Evolutionary conservation across 2,797 vertebrate species (phyloP).

Genomic region (Novumbra hubbsi): DNA sequence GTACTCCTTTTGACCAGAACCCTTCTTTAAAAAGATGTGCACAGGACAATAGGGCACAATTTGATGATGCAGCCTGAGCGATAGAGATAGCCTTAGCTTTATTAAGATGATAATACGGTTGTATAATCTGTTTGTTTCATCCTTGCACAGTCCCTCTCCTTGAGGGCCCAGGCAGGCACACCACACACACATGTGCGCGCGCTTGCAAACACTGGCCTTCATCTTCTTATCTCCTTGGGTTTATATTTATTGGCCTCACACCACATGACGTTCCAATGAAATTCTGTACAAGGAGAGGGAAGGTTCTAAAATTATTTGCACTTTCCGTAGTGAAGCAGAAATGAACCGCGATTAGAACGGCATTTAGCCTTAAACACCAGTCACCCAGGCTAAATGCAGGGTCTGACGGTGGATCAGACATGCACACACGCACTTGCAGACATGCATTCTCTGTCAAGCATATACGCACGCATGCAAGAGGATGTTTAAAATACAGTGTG

Average conservation of each 20-base stretch:
- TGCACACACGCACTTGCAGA: too few relatives aligned
- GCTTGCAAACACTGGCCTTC: too few relatives aligned
- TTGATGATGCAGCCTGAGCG: neutral
- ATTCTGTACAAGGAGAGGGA: neutral
- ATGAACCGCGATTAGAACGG: neutral
- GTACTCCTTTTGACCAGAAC: too few relatives aligned
- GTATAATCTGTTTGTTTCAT: slow-evolving; percentile 1
- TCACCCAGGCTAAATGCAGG: neutral
- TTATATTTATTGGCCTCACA: neutral
- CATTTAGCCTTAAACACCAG: slow-evolving; percentile 1
- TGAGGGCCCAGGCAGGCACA: neutral
- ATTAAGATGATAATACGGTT: neutral
- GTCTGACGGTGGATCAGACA: neutral
- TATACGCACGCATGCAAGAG: neutral
- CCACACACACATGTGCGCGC: neutral
- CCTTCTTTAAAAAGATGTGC: too few relatives aligned
- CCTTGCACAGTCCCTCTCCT: neutral
- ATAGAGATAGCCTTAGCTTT: neutral
- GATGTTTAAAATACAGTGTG: neutral
- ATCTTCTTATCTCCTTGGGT: neutral
- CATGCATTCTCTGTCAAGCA: neutral
- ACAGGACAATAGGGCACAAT: slow-evolving; percentile 8
- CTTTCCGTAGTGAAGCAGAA: neutral
- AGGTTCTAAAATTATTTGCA: slow-evolving; percentile 20
- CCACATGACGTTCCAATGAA: neutral